Percentiles rank a stretch among this genome's conserved stretches.
These are phyloP conservation scores for Anguilla obscura DNA, from an alignment of 2,797 vertebrate genomes.

Conservation along the genomic window DNA sequence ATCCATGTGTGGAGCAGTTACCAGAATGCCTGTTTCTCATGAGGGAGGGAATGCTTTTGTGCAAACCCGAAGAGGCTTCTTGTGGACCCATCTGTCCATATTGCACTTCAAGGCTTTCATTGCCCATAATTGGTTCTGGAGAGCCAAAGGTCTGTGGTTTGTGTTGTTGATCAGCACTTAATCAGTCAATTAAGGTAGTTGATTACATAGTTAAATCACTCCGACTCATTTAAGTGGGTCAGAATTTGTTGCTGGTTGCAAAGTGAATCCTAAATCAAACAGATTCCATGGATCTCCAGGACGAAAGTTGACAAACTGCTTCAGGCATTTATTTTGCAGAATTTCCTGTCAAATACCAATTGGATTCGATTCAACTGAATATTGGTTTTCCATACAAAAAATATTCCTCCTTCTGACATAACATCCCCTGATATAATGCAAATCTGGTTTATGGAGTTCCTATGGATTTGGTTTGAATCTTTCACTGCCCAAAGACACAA, in stretches of 20 bases:
- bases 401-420: not conserved
- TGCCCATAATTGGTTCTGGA: not conserved
- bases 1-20: constrained; percentile 41
- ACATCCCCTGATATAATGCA: not conserved
- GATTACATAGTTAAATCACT: not conserved
- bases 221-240: not conserved
- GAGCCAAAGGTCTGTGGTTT: not conserved
- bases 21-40: constrained; percentile 34
- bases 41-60: constrained; percentile 26
- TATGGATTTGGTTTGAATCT: not conserved
- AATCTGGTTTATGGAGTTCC: not conserved
- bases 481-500: not conserved
- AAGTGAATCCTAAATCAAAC: not conserved
- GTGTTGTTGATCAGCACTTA: not conserved
- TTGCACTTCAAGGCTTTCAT: not conserved
- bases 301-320: no score
- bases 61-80: constrained; percentile 17
- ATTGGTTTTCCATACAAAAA: not conserved
- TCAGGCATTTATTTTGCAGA: not conserved
- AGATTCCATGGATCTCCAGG: not conserved
- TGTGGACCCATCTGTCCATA: constrained; percentile 13
- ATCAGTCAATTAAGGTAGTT: not conserved
- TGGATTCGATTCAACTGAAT: no score
- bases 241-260: not conserved
- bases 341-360: no score